phyloP scores from a whole-genome alignment of 2,888 invertebrate species.

The Sturmia bella region DNA sequence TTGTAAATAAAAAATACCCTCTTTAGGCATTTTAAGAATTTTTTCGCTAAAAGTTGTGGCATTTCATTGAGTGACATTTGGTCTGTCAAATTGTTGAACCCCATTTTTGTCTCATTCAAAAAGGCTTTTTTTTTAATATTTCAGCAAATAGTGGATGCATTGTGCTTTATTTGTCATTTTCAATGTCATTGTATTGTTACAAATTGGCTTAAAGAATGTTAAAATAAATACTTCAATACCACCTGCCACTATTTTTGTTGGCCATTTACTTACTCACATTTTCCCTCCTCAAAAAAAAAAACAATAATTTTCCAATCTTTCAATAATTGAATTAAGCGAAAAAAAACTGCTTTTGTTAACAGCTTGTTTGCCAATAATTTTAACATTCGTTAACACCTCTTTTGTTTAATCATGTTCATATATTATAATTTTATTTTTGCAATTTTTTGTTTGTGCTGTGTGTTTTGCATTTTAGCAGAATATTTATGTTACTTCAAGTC shows the following conservation, averaged over 20 bases:
- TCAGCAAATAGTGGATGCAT: too few species aligned
- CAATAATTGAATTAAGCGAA: not conserved
- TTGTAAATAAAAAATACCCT: conserved; percentile 35
- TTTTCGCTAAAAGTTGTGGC: conserved; percentile 34
- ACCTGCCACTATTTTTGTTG: too few species aligned
- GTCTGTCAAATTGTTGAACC: too few species aligned
- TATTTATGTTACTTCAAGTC: conserved; percentile 61
- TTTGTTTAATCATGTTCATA: conserved; percentile 26
- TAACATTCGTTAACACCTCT: conserved; percentile 58
- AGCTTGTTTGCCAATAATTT: conserved; percentile 30
- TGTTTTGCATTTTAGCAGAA: conserved; percentile 46
- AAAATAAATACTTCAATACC: too few species aligned
- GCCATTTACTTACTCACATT: too few species aligned
- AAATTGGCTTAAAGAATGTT: too few species aligned
- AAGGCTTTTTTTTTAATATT: too few species aligned
- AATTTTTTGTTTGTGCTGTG: conserved; percentile 14
- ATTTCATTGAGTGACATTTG: conserved; percentile 43
- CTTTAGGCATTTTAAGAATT: conserved; percentile 34
- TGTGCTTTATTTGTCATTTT: too few species aligned
- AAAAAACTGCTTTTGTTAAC: conserved; percentile 10
- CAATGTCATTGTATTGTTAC: too few species aligned
- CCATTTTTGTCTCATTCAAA: too few species aligned
- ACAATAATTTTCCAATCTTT: not conserved
- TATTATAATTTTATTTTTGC: too few species aligned
- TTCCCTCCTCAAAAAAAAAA: too few species aligned